Conservation (phyloP, 2,888 invertebrate species). For the Plagodis pulveraria region DNA sequence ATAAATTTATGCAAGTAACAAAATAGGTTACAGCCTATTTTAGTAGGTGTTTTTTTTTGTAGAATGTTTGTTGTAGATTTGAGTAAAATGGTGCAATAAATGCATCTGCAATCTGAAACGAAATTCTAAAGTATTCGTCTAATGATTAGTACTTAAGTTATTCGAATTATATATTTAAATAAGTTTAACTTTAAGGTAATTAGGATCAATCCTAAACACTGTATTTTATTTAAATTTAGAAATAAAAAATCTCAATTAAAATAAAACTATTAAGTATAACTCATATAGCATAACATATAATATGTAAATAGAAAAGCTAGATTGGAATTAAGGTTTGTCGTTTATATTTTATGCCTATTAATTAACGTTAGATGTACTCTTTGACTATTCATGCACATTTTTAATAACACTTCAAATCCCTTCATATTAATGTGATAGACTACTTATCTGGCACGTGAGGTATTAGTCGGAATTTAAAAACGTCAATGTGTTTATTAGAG, state of each 20-base stretch:
- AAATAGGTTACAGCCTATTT: slow-evolving; percentile 38
- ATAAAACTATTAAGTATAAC: too few relatives aligned
- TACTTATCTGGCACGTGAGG: slow-evolving; percentile 17
- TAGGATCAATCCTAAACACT: too few relatives aligned
- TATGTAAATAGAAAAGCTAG: too few relatives aligned
- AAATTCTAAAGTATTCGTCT: slow-evolving; percentile 80
- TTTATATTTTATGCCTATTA: too few relatives aligned
- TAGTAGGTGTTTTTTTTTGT: slow-evolving; percentile 28
- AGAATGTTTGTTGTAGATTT: slow-evolving; percentile 50
- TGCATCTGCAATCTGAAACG: slow-evolving; percentile 74
- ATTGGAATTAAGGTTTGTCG: background rate
- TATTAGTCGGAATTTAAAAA: background rate
- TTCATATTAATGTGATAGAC: background rate
- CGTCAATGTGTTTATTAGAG: background rate
- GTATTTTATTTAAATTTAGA: too few relatives aligned
- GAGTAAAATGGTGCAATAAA: slow-evolving; percentile 46
- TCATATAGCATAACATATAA: too few relatives aligned
- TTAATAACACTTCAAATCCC: background rate
- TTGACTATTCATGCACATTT: background rate
- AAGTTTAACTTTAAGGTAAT: background rate
- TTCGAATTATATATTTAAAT: background rate
- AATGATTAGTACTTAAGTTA: slow-evolving; percentile 65
- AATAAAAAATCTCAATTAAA: too few relatives aligned
- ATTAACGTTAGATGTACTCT: too few relatives aligned
- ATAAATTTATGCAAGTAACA: background rate